These are phyloP conservation scores for Felis chaus DNA, from an alignment of 2,113 vertebrate species.

Conservation along the genomic window DNA sequence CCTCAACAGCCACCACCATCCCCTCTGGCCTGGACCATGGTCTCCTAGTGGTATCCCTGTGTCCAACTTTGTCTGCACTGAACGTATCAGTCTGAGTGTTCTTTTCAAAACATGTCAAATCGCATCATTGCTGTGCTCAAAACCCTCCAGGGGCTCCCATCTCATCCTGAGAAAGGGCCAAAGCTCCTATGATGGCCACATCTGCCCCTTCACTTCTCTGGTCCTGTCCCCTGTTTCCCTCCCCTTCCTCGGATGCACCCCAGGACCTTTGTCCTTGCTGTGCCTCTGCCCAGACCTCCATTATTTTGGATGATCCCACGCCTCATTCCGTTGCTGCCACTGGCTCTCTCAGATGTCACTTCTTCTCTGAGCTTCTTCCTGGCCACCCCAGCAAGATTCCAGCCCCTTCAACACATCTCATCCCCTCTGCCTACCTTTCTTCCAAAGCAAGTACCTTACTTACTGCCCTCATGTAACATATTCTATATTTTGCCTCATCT, in stretches of 20 bases:
- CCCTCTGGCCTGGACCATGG: not conserved
- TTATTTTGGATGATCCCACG: not conserved
- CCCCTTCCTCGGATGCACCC: accelerated
- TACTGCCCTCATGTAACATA: too few relatives aligned
- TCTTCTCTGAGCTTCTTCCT: not conserved
- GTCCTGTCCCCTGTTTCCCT: accelerated
- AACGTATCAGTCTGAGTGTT: too few relatives aligned
- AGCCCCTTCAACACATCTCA: not conserved
- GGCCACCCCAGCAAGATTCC: not conserved
- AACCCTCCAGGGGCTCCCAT: not conserved
- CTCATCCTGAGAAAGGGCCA: not conserved
- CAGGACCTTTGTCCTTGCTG: not conserved
- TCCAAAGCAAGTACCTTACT: not conserved
- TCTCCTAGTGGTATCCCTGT: not conserved
- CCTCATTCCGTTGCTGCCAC: not conserved
- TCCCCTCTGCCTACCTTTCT: not conserved
- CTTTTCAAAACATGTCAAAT: not conserved
- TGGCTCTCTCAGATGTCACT: not conserved
- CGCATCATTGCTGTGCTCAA: not conserved
- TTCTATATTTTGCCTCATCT: not conserved
- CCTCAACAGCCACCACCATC: too few relatives aligned
- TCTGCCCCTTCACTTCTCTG: not conserved
- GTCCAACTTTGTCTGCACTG: not conserved
- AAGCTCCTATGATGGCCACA: not conserved
- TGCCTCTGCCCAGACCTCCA: not conserved